A percentile compares a stretch with the other conserved stretches of the same genome.
phyloP scores from a whole-genome alignment of 2,113 vertebrate species.

The Notarius quadriscutis region DNA sequence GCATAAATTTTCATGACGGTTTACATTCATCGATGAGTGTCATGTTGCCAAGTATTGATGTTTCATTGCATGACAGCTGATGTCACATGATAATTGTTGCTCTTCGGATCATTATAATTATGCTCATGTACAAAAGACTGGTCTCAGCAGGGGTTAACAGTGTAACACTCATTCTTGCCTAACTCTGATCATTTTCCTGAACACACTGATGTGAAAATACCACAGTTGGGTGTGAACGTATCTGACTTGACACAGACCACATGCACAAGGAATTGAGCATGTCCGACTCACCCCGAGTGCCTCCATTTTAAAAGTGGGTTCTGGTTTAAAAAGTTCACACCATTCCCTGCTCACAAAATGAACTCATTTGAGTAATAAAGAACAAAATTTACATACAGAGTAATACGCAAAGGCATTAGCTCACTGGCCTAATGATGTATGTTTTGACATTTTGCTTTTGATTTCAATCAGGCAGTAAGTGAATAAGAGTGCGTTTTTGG shows the following conservation, averaged over 20 bases:
- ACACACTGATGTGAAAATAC: not conserved
- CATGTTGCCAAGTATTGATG: not conserved
- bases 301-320: not conserved
- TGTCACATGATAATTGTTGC: not conserved
- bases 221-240: not conserved
- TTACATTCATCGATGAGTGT: not conserved
- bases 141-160: not conserved
- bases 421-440: not conserved
- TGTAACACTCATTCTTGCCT: not conserved
- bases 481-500: constrained; percentile 11
- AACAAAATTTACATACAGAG: not conserved
- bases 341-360: not conserved
- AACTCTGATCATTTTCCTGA: not conserved
- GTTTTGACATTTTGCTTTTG: constrained; percentile 27
- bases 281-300: not conserved
- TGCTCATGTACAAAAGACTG: not conserved
- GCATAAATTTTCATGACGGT: not conserved
- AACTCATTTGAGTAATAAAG: not conserved
- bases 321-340: not conserved
- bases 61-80: not conserved
- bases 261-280: not conserved
- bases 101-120: not conserved
- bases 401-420: not conserved
- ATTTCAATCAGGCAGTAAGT: not conserved
- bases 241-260: not conserved